Evolutionary conservation across 2,888 invertebrate genomes (phyloP).

Genomic region (Seladonia tumulorum): DNA sequence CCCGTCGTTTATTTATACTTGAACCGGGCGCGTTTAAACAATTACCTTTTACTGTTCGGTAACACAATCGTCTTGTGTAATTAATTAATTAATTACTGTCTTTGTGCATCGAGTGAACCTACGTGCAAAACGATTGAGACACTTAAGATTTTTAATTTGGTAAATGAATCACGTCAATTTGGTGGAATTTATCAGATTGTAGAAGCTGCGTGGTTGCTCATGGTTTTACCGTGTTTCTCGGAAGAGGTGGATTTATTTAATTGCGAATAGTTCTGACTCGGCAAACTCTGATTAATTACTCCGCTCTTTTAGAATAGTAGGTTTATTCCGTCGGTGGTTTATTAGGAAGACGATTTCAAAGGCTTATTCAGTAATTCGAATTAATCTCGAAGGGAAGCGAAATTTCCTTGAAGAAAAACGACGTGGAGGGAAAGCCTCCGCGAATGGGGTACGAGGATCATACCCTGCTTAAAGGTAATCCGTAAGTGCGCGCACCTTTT

Average conservation of each 20-base stretch:
- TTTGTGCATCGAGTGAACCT: no score
- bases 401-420: constrained; percentile 15
- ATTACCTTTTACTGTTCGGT: background rate
- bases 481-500: constrained; percentile 22
- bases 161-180: no score
- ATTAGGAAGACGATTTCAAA: constrained; percentile 18
- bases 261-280: background rate
- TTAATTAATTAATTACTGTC: no score
- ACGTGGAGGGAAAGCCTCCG: constrained; percentile 1
- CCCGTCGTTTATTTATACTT: background rate
- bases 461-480: constrained; percentile 42
- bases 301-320: background rate
- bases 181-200: no score
- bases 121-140: no score
- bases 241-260: background rate
- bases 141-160: no score
- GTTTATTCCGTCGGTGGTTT: background rate
- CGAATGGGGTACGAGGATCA: constrained; percentile 31
- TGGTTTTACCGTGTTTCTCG: background rate
- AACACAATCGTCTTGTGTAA: no score
- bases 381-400: constrained; percentile 34
- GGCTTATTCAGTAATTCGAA: background rate
- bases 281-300: background rate
- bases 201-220: no score
- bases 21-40: background rate